phyloP scores from a whole-genome alignment of 2,888 invertebrate species.

The Amblyteles armatorius region DNA sequence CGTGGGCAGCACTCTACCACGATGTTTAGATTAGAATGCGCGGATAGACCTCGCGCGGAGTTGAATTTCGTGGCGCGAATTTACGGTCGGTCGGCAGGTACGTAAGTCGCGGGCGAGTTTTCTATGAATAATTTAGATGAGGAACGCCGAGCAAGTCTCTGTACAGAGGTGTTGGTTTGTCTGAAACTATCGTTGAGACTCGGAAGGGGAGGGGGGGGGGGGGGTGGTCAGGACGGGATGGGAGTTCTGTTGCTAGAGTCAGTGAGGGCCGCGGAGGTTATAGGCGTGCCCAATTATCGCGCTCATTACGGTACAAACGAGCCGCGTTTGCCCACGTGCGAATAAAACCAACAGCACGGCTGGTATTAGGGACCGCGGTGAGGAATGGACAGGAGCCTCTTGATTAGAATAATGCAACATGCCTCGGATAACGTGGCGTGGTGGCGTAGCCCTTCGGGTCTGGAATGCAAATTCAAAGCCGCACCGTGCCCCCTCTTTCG shows the following conservation, averaged over 20 bases:
- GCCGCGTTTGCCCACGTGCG: conserved; percentile 75
- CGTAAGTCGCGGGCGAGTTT: neutral
- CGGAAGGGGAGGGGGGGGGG: neutral
- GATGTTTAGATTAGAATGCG: conserved; percentile 29
- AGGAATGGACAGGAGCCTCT: conserved; percentile 53
- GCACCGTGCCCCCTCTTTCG: conserved; percentile 43
- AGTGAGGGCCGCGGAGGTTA: conserved; percentile 34
- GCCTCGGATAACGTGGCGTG: conserved; percentile 76
- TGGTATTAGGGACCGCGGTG: conserved; percentile 71
- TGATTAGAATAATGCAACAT: conserved; percentile 82
- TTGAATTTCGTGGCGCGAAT: conserved; percentile 23
- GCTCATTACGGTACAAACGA: conserved; percentile 79
- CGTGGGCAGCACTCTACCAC: conserved; percentile 22
- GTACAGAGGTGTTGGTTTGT: neutral
- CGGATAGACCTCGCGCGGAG: neutral
- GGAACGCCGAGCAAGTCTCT: neutral
- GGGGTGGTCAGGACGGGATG: neutral
- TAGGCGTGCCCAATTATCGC: conserved; percentile 76
- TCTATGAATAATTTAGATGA: conserved; percentile 45
- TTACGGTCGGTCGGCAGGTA: conserved; percentile 7
- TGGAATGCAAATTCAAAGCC: conserved; percentile 77
- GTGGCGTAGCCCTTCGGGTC: conserved; percentile 63
- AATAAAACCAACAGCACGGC: conserved; percentile 75
- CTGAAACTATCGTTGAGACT: neutral
- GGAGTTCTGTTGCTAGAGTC: neutral